Conservation (phyloP, 2,797 vertebrate species). For the Aythya fuligula region DNA sequence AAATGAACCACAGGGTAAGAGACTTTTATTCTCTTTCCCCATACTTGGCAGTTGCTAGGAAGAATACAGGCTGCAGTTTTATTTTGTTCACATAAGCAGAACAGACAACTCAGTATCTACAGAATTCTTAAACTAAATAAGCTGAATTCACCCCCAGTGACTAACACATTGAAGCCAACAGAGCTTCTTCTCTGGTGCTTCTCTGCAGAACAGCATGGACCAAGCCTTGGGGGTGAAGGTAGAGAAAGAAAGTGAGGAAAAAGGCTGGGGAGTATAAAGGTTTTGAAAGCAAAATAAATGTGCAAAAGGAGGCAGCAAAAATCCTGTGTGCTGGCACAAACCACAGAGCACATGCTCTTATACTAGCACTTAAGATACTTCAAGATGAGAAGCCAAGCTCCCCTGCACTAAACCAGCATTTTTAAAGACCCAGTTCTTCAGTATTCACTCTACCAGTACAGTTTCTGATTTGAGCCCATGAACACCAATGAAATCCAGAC, state of each 20-base stretch:
- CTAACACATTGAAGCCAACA: not conserved
- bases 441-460: not conserved
- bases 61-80: not conserved
- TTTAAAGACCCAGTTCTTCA: conserved; percentile 5
- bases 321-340: not conserved
- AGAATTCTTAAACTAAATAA: not conserved
- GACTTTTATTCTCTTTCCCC: not conserved
- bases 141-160: not conserved
- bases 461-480: conserved; percentile 17
- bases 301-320: not conserved
- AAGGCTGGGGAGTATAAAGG: not conserved
- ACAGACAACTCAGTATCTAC: not conserved
- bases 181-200: not conserved
- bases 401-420: not conserved
- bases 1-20: not conserved
- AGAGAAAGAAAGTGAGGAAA: not conserved
- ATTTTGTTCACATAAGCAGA: not conserved
- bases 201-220: not conserved
- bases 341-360: not conserved
- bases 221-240: not conserved
- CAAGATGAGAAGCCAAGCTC: not conserved
- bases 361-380: not conserved
- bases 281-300: not conserved
- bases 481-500: conserved; percentile 63
- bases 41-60: not conserved